Evolutionary conservation across 2,113 vertebrate species (phyloP).

Genomic region (Oreochromis spilurus): DNA sequence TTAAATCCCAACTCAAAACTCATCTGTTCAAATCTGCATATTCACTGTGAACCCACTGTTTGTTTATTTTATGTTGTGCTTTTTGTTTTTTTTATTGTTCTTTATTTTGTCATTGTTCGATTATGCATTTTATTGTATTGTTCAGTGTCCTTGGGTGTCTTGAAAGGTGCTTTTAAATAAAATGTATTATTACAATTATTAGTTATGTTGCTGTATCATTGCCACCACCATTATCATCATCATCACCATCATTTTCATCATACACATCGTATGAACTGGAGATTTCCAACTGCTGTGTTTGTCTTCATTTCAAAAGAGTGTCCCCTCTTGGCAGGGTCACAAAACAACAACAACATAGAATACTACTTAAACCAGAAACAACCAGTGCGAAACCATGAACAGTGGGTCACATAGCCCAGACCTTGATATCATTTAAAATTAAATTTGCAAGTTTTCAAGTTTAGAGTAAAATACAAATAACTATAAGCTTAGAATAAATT

Average conservation of each 20-base stretch:
- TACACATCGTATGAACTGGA: not conserved
- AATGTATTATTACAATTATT: not conserved
- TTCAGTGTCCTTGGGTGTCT: not conserved
- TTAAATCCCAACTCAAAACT: not conserved
- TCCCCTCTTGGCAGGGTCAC: too few relatives aligned
- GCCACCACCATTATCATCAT: rapidly evolving
- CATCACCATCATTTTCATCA: not conserved
- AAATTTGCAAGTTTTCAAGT: not conserved
- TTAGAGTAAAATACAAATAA: rapidly evolving
- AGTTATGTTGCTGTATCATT: not conserved
- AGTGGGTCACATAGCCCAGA: too few relatives aligned
- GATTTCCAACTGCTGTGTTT: too few relatives aligned
- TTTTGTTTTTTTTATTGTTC: not conserved
- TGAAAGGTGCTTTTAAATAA: not conserved
- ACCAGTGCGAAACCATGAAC: too few relatives aligned
- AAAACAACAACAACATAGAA: too few relatives aligned
- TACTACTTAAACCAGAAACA: not conserved
- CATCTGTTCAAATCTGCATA: not conserved
- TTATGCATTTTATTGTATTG: not conserved
- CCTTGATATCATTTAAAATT: too few relatives aligned
- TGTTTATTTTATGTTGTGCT: not conserved
- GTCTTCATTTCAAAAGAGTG: too few relatives aligned
- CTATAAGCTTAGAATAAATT: not conserved
- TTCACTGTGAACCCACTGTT: not conserved
- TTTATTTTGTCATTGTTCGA: not conserved